Evolutionary conservation across 2,113 vertebrate species (phyloP).

Genomic region (Pygoscelis adeliae): DNA sequence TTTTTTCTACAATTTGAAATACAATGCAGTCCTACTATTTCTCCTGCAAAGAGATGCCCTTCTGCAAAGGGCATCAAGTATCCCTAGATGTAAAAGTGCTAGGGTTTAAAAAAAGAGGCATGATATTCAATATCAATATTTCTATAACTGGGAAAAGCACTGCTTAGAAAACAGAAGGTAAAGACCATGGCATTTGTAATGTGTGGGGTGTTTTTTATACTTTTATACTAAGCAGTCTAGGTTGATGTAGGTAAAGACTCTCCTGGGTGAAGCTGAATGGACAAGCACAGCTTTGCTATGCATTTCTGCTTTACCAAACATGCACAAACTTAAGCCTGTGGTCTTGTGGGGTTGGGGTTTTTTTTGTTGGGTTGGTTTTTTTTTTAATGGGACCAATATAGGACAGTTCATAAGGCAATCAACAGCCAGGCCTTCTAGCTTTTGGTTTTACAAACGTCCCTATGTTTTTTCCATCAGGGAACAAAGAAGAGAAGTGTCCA

Average conservation of each 20-base stretch:
- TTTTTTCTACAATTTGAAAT: neutral
- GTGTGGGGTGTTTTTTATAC: no score
- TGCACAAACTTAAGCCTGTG: neutral
- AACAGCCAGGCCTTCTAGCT: neutral
- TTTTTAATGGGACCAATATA: neutral
- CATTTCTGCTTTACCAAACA: neutral
- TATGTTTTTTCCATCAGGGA: neutral
- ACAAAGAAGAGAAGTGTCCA: neutral
- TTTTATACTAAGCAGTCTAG: neutral
- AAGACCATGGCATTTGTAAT: neutral
- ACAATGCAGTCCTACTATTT: neutral
- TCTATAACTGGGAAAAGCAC: neutral
- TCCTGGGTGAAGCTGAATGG: neutral
- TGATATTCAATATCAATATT: neutral
- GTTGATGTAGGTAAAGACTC: neutral
- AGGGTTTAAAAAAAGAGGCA: neutral
- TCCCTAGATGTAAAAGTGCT: neutral
- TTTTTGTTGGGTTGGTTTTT: neutral
- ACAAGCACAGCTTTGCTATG: neutral
- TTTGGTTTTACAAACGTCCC: fast-evolving
- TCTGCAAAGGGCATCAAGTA: neutral
- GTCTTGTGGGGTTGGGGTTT: neutral
- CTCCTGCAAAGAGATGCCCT: neutral
- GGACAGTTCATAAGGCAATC: neutral
- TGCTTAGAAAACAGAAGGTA: neutral